Evolutionary conservation across 2,888 invertebrate genomes (phyloP).

Genomic region (Erebia aethiops): DNA sequence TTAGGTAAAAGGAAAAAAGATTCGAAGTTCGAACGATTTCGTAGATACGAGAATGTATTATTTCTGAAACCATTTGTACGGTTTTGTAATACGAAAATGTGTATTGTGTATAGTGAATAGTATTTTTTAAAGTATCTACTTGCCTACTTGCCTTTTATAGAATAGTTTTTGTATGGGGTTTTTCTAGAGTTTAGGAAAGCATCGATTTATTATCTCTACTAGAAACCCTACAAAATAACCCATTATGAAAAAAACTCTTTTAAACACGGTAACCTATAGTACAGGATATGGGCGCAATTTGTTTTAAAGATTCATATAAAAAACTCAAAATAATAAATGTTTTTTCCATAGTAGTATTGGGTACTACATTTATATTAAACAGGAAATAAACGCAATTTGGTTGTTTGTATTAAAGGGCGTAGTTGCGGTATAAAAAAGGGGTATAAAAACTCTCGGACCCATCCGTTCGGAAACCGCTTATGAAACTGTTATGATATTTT

Average conservation of each 20-base stretch:
- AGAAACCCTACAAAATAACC: too few species aligned
- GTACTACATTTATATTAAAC: background rate
- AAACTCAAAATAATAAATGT: background rate
- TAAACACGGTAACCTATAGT: too few species aligned
- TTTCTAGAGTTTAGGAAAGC: background rate
- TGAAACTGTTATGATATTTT: slow-evolving; percentile 34
- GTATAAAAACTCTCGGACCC: slow-evolving; percentile 26
- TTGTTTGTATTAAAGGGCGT: slow-evolving; percentile 29
- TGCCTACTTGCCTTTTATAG: background rate
- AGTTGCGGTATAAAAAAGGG: slow-evolving; percentile 28
- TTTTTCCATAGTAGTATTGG: background rate
- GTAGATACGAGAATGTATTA: background rate
- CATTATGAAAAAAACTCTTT: too few species aligned
- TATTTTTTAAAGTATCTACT: background rate
- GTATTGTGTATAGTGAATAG: slow-evolving; percentile 5
- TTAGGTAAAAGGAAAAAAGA: slow-evolving; percentile 31
- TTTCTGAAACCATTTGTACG: slow-evolving; percentile 4
- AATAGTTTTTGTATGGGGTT: background rate
- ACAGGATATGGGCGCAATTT: too few species aligned
- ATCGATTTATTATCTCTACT: background rate
- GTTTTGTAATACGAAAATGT: slow-evolving; percentile 19
- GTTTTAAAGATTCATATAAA: background rate
- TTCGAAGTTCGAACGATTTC: slow-evolving; percentile 19
- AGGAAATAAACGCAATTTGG: slow-evolving; percentile 17
- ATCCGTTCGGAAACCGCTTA: slow-evolving; percentile 33